Evolutionary conservation across 2,888 invertebrate species (phyloP).

Genomic region (Eupithecia vulgata): DNA sequence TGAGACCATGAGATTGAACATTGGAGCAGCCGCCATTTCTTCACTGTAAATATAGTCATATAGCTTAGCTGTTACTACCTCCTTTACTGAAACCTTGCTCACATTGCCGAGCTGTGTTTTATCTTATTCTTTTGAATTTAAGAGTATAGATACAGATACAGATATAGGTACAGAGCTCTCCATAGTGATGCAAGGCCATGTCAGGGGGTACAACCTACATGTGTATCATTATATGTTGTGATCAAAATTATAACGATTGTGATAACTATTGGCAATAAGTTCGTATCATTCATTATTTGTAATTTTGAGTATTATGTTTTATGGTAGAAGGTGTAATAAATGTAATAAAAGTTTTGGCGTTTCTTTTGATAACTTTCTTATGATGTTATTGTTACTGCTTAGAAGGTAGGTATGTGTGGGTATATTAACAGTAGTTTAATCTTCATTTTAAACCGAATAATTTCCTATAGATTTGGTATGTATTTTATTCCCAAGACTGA

Average conservation of each 20-base stretch:
- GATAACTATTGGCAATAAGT: constrained; percentile 65
- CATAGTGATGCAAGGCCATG: neutral
- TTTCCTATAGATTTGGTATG: neutral
- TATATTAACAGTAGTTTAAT: neutral
- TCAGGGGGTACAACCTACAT: constrained; percentile 38
- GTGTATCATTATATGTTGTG: constrained; percentile 74
- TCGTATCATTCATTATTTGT: constrained; percentile 52
- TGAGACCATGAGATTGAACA: constrained; percentile 57
- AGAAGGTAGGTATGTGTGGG: neutral
- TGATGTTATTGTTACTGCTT: neutral
- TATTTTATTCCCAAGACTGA: neutral
- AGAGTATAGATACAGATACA: neutral
- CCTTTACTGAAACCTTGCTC: neutral
- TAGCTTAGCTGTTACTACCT: constrained; percentile 57
- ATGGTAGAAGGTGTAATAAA: constrained; percentile 68
- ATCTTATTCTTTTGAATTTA: neutral
- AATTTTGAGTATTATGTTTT: constrained; percentile 53
- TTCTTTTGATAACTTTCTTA: constrained; percentile 57
- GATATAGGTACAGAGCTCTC: neutral
- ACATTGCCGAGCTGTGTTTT: neutral
- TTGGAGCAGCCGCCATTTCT: constrained; percentile 41
- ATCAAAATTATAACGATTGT: constrained; percentile 73
- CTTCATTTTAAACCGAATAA: neutral
- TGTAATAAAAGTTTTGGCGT: constrained; percentile 65
- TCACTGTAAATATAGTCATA: constrained; percentile 55